Conservation (phyloP, 2,797 vertebrate genomes). For the Gymnothorax reevesii region DNA sequence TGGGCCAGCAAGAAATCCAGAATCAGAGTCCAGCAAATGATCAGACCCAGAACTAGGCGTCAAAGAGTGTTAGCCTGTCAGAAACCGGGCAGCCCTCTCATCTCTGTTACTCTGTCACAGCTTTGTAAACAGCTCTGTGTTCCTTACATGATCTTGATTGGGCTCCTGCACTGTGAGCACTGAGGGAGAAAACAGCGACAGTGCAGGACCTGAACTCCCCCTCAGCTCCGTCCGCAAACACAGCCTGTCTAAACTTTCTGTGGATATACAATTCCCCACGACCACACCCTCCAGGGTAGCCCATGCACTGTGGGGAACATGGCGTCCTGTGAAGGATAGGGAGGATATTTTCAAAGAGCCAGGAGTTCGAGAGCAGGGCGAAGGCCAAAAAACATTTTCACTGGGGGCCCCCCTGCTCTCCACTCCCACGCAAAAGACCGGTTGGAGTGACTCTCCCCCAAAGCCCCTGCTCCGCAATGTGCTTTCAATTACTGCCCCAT, state of each 20-base stretch:
- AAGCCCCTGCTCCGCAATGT: constrained; percentile 72
- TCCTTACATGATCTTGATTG: neutral
- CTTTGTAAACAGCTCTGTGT: neutral
- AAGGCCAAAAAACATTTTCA: neutral
- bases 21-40: constrained; percentile 31
- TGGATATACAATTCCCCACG: neutral
- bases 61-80: constrained; percentile 23
- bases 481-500: constrained; percentile 91
- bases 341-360: neutral
- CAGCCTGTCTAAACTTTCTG: neutral
- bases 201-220: neutral
- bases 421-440: neutral
- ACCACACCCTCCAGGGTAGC: neutral
- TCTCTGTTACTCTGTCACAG: neutral
- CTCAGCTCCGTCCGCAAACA: neutral
- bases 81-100: constrained; percentile 29
- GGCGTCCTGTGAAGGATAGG: neutral
- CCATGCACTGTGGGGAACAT: neutral
- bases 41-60: neutral
- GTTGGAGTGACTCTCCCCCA: neutral
- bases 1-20: constrained; percentile 29
- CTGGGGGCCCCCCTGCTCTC: neutral
- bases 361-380: neutral
- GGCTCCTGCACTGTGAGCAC: neutral
- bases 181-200: neutral